These are phyloP conservation scores for Tyria jacobaeae DNA, from an alignment of 2,888 invertebrate genomes.

Conservation along the genomic window DNA sequence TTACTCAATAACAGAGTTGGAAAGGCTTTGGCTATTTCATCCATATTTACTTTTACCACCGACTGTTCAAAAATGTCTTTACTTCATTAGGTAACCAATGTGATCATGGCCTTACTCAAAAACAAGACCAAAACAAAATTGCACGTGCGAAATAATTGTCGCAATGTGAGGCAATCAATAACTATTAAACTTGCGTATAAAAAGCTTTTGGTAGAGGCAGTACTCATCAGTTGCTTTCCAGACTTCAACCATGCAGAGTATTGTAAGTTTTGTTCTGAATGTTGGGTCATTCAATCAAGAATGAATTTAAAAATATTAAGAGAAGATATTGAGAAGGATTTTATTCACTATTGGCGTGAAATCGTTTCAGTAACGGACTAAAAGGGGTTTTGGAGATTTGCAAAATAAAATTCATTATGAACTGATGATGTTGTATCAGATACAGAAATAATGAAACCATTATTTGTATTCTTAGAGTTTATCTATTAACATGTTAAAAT, in stretches of 20 bases:
- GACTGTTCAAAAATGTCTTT: neutral
- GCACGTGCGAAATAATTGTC: conserved; percentile 56
- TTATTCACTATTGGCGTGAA: too few species aligned
- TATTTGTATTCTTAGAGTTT: too few species aligned
- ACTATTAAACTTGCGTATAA: conserved; percentile 65
- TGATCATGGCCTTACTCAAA: conserved; percentile 32
- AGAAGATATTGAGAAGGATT: too few species aligned
- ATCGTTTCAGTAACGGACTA: too few species aligned
- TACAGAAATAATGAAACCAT: too few species aligned
- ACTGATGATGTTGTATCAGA: too few species aligned
- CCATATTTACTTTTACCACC: neutral
- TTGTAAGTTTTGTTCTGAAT: neutral
- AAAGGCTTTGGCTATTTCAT: neutral
- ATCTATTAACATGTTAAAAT: too few species aligned
- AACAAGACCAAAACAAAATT: conserved; percentile 56
- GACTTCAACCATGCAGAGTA: conserved; percentile 20
- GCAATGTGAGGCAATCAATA: conserved; percentile 64
- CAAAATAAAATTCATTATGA: too few species aligned
- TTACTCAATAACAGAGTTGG: neutral
- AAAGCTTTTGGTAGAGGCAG: conserved; percentile 54
- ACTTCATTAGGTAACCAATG: neutral
- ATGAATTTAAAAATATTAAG: too few species aligned
- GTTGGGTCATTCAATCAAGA: neutral
- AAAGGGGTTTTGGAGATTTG: too few species aligned
- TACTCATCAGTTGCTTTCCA: conserved; percentile 8